phyloP scores from a whole-genome alignment of 2,888 invertebrate genomes.

The Pandemis cinnamomeana region DNA sequence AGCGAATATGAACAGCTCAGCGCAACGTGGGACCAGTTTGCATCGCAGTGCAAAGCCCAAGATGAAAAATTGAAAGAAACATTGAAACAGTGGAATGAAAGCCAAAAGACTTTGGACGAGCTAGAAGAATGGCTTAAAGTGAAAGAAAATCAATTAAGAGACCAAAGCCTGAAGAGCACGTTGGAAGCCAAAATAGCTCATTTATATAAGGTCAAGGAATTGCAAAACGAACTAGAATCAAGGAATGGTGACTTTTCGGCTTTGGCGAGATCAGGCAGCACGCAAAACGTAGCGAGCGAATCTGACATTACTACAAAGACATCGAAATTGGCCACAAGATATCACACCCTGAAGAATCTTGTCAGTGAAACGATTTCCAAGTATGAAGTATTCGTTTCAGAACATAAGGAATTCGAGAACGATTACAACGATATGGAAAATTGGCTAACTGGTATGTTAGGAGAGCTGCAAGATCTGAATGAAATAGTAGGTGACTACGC shows the following conservation, averaged over 20 bases:
- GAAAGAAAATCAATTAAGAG: slow-evolving; percentile 93
- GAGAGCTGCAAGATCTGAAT: slow-evolving; percentile 90
- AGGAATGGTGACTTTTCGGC: slow-evolving; percentile 88
- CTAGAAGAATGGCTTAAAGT: slow-evolving; percentile 94
- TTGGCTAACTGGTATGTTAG: slow-evolving; percentile 89
- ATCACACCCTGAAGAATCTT: slow-evolving; percentile 91
- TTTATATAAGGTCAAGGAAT: slow-evolving; percentile 89
- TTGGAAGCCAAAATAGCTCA: slow-evolving; percentile 92
- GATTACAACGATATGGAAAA: slow-evolving; percentile 89
- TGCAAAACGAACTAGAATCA: slow-evolving; percentile 88
- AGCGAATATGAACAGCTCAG: slow-evolving; percentile 90
- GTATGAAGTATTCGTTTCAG: slow-evolving; percentile 93
- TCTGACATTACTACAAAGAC: slow-evolving; percentile 89
- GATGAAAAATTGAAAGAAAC: slow-evolving; percentile 90
- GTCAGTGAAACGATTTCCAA: slow-evolving; percentile 93
- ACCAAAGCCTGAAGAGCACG: slow-evolving; percentile 94
- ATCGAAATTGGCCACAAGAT: slow-evolving; percentile 91
- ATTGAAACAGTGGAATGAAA: slow-evolving; percentile 92
- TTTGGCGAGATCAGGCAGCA: slow-evolving; percentile 84
- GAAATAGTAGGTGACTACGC: slow-evolving; percentile 94
- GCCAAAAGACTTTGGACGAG: slow-evolving; percentile 90
- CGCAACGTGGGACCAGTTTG: slow-evolving; percentile 90
- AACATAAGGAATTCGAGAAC: slow-evolving; percentile 92
- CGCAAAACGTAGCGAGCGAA: slow-evolving; percentile 89
- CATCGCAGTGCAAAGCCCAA: slow-evolving; percentile 88